phyloP scores from a whole-genome alignment of 1,140 invertebrate species.

The Mactra quadrangularis region DNA sequence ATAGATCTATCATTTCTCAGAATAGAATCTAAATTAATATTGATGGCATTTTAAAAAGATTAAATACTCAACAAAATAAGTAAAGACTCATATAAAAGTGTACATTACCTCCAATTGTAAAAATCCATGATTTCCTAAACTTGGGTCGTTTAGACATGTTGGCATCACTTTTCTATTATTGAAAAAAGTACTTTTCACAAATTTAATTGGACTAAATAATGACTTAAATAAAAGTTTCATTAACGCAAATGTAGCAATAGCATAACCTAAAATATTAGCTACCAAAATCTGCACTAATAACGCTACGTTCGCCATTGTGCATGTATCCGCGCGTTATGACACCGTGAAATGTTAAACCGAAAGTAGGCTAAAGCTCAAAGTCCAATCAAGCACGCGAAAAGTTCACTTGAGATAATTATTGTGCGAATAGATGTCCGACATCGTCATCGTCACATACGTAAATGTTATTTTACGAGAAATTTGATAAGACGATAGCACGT shows the following conservation, averaged over 20 bases:
- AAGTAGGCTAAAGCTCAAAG: constrained; percentile 3
- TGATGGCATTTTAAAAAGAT: too few species aligned
- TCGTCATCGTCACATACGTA: too few species aligned
- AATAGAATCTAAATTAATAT: too few species aligned
- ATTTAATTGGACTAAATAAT: constrained; percentile 26
- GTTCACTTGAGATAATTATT: too few species aligned
- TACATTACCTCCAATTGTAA: constrained; percentile 69
- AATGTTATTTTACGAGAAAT: too few species aligned
- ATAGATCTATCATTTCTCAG: too few species aligned
- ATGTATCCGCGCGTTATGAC: background rate
- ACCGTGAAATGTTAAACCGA: background rate
- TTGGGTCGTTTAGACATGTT: constrained; percentile 71
- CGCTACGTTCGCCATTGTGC: background rate
- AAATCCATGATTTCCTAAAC: constrained; percentile 71
- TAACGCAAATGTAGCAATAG: constrained; percentile 17
- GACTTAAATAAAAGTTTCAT: background rate
- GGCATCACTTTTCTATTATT: constrained; percentile 66
- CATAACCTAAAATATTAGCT: constrained; percentile 16
- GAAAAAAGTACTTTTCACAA: constrained; percentile 45
- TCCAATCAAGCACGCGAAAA: background rate
- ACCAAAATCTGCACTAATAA: constrained; percentile 1
- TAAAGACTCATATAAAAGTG: too few species aligned
- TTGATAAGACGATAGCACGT: too few species aligned
- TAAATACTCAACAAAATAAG: too few species aligned
- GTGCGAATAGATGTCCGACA: too few species aligned